Evolutionary conservation across 2,888 invertebrate genomes (phyloP).

Genomic region (Tinea pellionella): DNA sequence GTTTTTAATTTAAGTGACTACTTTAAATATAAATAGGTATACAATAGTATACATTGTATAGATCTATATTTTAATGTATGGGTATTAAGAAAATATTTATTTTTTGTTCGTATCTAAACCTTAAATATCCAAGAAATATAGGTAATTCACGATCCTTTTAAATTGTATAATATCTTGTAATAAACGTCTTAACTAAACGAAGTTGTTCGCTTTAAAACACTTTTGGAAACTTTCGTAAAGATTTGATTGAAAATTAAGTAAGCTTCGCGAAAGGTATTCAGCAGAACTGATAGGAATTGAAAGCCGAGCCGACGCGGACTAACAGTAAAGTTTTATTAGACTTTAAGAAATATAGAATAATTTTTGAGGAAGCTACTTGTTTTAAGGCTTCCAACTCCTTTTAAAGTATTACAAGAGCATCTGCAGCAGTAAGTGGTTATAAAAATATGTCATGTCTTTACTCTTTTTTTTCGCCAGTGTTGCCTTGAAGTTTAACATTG

Average conservation of each 20-base stretch:
- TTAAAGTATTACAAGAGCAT: background rate
- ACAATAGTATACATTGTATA: too few relatives aligned
- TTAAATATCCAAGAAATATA: too few relatives aligned
- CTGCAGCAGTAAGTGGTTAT: background rate
- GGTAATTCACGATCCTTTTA: too few relatives aligned
- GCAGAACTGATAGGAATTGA: background rate
- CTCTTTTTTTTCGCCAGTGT: background rate
- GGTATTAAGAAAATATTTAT: too few relatives aligned
- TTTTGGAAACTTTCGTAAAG: background rate
- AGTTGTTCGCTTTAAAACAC: background rate
- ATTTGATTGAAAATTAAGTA: slow-evolving; percentile 7
- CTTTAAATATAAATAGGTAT: background rate
- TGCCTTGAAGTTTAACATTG: background rate
- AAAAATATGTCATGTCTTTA: background rate
- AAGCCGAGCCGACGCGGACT: background rate
- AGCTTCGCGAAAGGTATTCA: background rate
- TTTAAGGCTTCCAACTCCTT: background rate
- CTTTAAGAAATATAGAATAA: background rate
- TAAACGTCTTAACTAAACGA: too few relatives aligned
- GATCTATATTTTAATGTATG: too few relatives aligned
- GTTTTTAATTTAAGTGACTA: background rate
- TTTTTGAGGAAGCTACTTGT: background rate
- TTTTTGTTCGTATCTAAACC: too few relatives aligned
- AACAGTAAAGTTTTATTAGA: background rate
- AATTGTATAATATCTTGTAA: too few relatives aligned